These are phyloP conservation scores for Girardia tigrina DNA, from an alignment of 2,888 invertebrate genomes.

Conservation along the genomic window DNA sequence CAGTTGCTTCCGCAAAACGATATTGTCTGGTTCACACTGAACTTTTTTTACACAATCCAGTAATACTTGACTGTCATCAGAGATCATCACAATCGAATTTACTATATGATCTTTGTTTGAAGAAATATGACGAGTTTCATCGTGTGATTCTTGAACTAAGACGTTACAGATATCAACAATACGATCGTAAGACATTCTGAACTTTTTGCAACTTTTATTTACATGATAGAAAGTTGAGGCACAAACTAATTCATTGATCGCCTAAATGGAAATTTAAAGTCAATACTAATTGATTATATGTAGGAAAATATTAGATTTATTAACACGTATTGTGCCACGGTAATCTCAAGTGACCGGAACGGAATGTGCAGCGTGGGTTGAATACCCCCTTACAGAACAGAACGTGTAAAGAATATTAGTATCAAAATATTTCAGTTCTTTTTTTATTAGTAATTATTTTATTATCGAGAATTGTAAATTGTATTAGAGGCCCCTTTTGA, in stretches of 20 bases:
- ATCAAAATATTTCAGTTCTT: no score
- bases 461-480: no score
- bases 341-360: no score
- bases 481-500: no score
- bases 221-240: not conserved
- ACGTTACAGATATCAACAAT: not conserved
- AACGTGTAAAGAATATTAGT: no score
- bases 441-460: no score
- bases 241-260: not conserved
- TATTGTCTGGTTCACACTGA: constrained; percentile 10
- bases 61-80: not conserved
- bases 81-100: not conserved
- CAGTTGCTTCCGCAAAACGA: not conserved
- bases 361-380: no score
- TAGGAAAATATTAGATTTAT: no score
- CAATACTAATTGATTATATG: no score
- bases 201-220: not conserved
- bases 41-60: not conserved
- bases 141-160: not conserved
- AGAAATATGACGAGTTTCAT: not conserved
- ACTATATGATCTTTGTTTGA: constrained; percentile 8
- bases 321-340: no score
- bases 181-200: not conserved
- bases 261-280: not conserved
- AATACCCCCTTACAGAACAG: no score